phyloP scores from a whole-genome alignment of 2,888 invertebrate species.

The Orthosia gothica region DNA sequence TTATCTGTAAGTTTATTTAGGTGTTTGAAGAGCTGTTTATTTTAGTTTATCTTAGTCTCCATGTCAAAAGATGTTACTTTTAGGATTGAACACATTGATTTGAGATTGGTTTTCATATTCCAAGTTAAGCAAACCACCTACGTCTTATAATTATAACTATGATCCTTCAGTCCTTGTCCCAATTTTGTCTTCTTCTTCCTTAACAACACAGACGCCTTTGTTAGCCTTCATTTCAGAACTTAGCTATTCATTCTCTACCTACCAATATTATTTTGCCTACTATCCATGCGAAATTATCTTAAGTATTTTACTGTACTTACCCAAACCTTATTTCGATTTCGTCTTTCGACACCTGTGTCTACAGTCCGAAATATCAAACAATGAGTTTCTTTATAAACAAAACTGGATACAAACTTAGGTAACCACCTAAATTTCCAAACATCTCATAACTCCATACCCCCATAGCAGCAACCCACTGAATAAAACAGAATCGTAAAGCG shows the following conservation, averaged over 20 bases:
- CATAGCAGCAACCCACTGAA: slow-evolving; percentile 22
- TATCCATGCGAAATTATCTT: too few species aligned
- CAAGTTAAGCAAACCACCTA: too few species aligned
- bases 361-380: background rate
- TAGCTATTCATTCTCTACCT: too few species aligned
- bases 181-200: too few species aligned
- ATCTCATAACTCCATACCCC: slow-evolving; percentile 19
- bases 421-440: background rate
- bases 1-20: slow-evolving; percentile 19
- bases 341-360: too few species aligned
- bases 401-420: background rate
- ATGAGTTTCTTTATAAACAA: background rate
- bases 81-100: background rate
- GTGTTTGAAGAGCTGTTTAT: background rate
- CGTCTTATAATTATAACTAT: too few species aligned
- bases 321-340: too few species aligned
- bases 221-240: background rate
- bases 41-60: background rate
- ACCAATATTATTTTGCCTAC: too few species aligned
- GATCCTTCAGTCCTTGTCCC: too few species aligned
- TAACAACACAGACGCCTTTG: too few species aligned
- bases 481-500: slow-evolving; percentile 38
- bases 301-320: too few species aligned
- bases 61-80: background rate
- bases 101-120: background rate